phyloP scores from a whole-genome alignment of 2,888 invertebrate species.

The Brachypterus glaber region DNA sequence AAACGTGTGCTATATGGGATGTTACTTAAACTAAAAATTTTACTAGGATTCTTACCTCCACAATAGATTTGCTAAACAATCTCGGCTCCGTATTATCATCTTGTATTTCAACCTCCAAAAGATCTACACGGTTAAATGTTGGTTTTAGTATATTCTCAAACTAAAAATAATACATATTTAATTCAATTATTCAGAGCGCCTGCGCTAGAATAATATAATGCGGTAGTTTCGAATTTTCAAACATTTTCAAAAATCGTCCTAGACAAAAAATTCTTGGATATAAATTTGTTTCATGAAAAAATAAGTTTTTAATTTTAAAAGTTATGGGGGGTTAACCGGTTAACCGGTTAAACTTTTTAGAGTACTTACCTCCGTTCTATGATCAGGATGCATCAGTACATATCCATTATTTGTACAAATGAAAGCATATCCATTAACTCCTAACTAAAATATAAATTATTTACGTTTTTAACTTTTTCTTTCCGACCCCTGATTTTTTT shows the following conservation, averaged over 20 bases:
- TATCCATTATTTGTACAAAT: conserved; percentile 94
- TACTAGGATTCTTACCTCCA: conserved; percentile 30
- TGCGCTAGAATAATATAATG: conserved; percentile 1
- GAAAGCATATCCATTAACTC: conserved; percentile 89
- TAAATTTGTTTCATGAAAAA: no score
- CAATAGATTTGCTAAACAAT: conserved; percentile 54
- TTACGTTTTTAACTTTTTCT: conserved; percentile 4
- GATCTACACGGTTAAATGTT: conserved; percentile 92
- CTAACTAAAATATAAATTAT: conserved; percentile 52
- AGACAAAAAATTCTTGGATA: no score
- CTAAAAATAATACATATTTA: conserved; percentile 22
- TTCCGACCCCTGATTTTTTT: no score
- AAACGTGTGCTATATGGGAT: no score
- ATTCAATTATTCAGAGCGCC: no score
- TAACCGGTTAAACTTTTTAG: not conserved
- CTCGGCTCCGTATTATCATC: conserved; percentile 55
- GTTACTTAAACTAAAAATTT: conserved; percentile 4
- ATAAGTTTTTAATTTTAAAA: not conserved
- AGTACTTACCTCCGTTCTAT: conserved; percentile 68
- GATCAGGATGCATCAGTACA: conserved; percentile 86
- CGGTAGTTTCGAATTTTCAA: not conserved
- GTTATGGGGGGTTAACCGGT: conserved; percentile 3
- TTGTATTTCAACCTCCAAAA: conserved; percentile 87
- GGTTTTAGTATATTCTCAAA: conserved; percentile 66
- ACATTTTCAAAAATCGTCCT: no score